Conservation (phyloP, 30 jellyfish, hydroid and myxozoan genomes). For the Hydractinia symbiolongicarpus region DNA sequence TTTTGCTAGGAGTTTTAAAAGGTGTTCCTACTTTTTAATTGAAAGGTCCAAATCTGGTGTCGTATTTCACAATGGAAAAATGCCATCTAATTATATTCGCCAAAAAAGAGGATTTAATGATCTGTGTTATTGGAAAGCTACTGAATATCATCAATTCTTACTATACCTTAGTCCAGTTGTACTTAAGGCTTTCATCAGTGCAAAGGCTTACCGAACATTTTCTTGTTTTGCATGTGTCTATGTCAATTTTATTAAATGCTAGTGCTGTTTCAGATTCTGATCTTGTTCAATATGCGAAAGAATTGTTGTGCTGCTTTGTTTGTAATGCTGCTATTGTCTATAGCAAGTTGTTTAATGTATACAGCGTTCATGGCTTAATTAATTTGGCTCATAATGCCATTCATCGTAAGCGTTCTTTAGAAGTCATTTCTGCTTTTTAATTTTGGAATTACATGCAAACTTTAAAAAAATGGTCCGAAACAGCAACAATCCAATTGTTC, state of each 20-base stretch:
- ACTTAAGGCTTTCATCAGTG: not conserved
- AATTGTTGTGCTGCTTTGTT: conserved; percentile 8
- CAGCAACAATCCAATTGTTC: no score
- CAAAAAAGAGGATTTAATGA: no score
- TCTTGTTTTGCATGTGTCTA: not conserved
- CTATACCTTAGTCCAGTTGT: no score
- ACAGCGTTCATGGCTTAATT: conserved; percentile 8
- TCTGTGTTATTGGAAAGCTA: not conserved
- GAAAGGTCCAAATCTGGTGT: no score
- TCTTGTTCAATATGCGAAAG: not conserved
- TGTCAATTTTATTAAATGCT: not conserved
- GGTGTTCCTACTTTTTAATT: no score
- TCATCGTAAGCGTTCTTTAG: no score
- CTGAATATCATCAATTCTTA: not conserved
- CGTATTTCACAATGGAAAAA: no score
- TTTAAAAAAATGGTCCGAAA: no score
- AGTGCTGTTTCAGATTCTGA: not conserved
- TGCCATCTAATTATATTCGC: not conserved
- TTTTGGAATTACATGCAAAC: no score
- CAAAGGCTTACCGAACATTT: not conserved
- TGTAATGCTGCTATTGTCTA: not conserved
- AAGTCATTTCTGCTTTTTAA: no score
- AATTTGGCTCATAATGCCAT: not conserved
- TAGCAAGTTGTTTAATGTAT: not conserved
- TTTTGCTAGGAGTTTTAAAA: no score